phyloP scores from a whole-genome alignment of 2,113 vertebrate species.

The Oncorhynchus keta region DNA sequence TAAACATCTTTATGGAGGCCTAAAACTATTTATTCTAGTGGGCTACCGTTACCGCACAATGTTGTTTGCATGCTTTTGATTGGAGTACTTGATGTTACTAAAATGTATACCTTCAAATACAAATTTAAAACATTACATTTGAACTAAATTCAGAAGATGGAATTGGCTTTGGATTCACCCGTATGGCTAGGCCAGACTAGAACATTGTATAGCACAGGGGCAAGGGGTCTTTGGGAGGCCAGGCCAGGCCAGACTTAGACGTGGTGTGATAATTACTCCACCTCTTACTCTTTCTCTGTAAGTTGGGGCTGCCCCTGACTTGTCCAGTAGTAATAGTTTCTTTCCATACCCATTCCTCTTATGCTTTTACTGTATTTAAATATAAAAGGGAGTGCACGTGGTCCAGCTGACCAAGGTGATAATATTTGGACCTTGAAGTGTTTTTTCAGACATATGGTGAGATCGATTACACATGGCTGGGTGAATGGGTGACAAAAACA shows the following conservation, averaged over 20 bases:
- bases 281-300: slow-evolving; percentile 51
- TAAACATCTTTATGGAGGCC: too few species aligned
- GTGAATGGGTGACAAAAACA: slow-evolving; percentile 79
- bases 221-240: neutral
- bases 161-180: neutral
- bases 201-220: neutral
- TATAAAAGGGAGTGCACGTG: slow-evolving; percentile 63
- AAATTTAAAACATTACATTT: neutral
- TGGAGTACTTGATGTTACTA: neutral
- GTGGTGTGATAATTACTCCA: slow-evolving; percentile 58
- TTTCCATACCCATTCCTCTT: slow-evolving; percentile 42
- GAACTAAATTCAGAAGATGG: too few species aligned
- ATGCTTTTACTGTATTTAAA: slow-evolving; percentile 70
- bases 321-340: slow-evolving; percentile 58
- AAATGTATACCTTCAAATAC: neutral
- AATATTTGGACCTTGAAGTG: slow-evolving; percentile 76
- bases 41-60: too few species aligned
- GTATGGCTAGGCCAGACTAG: neutral
- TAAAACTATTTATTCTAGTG: too few species aligned
- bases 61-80: neutral
- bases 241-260: slow-evolving; percentile 23
- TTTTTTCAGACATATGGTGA: slow-evolving; percentile 59
- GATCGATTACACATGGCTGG: slow-evolving; percentile 70
- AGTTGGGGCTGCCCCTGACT: slow-evolving; percentile 43
- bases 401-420: slow-evolving; percentile 69